These are phyloP conservation scores for Patella ulyssiponensis DNA, from an alignment of 2,888 invertebrate species.

Conservation along the genomic window DNA sequence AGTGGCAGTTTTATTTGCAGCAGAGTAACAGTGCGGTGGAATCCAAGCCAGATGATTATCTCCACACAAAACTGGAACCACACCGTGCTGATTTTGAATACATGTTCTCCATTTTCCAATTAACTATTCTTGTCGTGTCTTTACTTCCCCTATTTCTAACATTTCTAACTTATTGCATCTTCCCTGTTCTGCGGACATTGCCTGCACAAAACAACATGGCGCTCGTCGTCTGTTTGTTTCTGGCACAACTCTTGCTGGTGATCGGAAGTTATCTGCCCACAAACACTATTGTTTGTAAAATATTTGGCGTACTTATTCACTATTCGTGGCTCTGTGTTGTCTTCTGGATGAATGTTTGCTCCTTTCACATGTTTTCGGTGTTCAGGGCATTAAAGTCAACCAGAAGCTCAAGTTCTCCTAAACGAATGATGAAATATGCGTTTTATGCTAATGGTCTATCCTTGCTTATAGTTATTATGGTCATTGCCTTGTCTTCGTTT, in stretches of 20 bases:
- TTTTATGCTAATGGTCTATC: slow-evolving; percentile 19
- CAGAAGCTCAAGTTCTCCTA: slow-evolving; percentile 15
- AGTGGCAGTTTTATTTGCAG: background rate
- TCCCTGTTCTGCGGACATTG: slow-evolving; percentile 34
- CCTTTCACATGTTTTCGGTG: slow-evolving; percentile 41
- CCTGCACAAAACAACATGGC: slow-evolving; percentile 43
- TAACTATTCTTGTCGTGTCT: slow-evolving; percentile 26
- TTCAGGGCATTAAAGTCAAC: slow-evolving; percentile 16
- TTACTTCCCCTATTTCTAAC: slow-evolving; percentile 38
- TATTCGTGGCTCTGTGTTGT: slow-evolving; percentile 43
- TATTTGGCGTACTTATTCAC: slow-evolving; percentile 42
- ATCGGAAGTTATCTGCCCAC: slow-evolving; percentile 27
- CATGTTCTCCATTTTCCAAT: no score
- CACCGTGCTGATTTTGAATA: no score
- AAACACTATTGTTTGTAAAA: slow-evolving; percentile 29
- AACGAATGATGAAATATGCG: slow-evolving; percentile 26
- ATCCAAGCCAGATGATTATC: no score
- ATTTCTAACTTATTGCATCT: slow-evolving; percentile 36
- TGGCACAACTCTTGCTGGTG: slow-evolving; percentile 39
- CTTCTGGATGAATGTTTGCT: slow-evolving; percentile 45
- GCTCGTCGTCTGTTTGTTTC: slow-evolving; percentile 35
- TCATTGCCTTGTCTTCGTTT: slow-evolving; percentile 15
- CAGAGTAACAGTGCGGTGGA: no score
- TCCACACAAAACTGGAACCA: no score
- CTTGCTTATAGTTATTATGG: slow-evolving; percentile 17